Percentiles rank a stretch among this genome's conserved stretches.
Conservation (phyloP, 2,888 invertebrate species). For the Dascillus cervinus region DNA sequence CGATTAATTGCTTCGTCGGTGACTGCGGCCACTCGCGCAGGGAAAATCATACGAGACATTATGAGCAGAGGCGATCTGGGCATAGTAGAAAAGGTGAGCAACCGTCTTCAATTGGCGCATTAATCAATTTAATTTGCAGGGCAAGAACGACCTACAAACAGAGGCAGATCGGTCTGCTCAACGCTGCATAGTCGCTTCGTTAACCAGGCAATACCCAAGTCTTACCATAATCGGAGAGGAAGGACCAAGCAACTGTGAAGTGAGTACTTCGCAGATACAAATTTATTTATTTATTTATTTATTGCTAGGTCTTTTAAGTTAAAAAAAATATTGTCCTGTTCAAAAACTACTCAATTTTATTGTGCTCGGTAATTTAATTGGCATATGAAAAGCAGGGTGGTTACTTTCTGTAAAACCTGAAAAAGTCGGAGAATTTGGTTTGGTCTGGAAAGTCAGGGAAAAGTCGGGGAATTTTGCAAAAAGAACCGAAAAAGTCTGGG, state of each 20-base stretch:
- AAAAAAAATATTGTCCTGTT: no score
- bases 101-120: conserved; percentile 5
- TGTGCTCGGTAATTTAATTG: no score
- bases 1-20: conserved; percentile 72
- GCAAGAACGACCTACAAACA: conserved; percentile 91
- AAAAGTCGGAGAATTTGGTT: no score
- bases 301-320: no score
- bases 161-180: conserved; percentile 97
- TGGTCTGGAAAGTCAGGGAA: no score
- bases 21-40: conserved; percentile 73
- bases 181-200: conserved; percentile 82
- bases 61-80: conserved; percentile 83
- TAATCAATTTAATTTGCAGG: conserved; percentile 45
- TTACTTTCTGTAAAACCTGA: no score
- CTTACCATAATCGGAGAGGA: conserved; percentile 89
- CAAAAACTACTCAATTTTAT: no score
- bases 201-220: conserved; percentile 75
- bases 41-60: conserved; percentile 84
- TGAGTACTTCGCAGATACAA: conserved; percentile 28
- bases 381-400: no score
- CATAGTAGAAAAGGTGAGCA: conserved; percentile 78
- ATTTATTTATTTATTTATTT: conserved; percentile 1
- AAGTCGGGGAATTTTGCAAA: no score
- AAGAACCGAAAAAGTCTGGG: no score
- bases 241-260: conserved; percentile 58